Conservation (phyloP, 1,140 invertebrate species). For the Diorhabda carinulata region DNA sequence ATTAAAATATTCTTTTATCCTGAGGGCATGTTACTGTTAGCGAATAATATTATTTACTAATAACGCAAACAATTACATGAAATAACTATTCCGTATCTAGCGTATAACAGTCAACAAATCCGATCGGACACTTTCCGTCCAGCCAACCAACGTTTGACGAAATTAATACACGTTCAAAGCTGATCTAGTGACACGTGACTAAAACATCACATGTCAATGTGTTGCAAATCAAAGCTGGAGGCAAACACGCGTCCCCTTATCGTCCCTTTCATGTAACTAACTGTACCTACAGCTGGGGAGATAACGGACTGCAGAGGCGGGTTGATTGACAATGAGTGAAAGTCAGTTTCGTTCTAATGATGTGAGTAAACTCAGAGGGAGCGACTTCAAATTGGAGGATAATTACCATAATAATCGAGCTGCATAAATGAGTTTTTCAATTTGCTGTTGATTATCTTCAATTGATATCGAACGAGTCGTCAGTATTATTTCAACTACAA, state of each 20-base stretch:
- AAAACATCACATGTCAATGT: slow-evolving; percentile 34
- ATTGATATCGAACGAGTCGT: no score
- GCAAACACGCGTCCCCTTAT: slow-evolving; percentile 25
- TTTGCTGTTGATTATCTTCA: background rate
- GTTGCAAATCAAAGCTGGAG: slow-evolving; percentile 33
- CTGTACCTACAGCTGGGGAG: slow-evolving; percentile 11
- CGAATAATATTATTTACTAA: slow-evolving; percentile 10
- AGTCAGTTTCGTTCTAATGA: background rate
- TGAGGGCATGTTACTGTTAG: background rate
- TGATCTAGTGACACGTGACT: slow-evolving; percentile 28
- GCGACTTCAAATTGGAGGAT: background rate
- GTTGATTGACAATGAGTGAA: background rate
- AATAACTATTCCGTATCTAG: slow-evolving; percentile 11
- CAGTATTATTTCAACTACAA: no score
- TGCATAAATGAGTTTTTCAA: background rate
- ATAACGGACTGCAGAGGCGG: slow-evolving; percentile 8
- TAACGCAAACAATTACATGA: slow-evolving; percentile 18
- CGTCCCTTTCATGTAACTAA: slow-evolving; percentile 8
- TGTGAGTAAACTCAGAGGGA: background rate
- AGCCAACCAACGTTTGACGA: slow-evolving; percentile 16
- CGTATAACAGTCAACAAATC: background rate
- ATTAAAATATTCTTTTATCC: no score
- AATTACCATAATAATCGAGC: background rate
- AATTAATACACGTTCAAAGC: slow-evolving; percentile 19
- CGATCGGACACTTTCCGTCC: slow-evolving; percentile 4